phyloP scores from a whole-genome alignment of 2,888 invertebrate genomes.

The Rhaphigaster nebulosa region DNA sequence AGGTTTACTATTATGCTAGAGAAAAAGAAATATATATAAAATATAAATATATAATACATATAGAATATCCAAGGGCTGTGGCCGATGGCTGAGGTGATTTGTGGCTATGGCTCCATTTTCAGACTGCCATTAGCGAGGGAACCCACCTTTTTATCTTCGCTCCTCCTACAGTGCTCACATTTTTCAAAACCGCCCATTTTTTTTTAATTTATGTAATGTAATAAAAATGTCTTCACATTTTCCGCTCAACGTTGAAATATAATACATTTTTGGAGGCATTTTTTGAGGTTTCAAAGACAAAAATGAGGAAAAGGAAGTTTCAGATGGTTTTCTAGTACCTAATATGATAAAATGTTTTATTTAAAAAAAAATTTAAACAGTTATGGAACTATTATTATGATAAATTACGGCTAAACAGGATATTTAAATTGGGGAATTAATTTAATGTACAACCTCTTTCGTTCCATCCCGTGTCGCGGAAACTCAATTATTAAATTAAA shows the following conservation, averaged over 20 bases:
- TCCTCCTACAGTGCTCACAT: not conserved
- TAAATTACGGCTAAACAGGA: too few species aligned
- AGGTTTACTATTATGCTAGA: too few species aligned
- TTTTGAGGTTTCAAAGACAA: not conserved
- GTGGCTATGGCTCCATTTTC: not conserved
- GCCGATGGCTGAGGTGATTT: not conserved
- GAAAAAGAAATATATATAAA: not conserved
- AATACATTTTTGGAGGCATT: not conserved
- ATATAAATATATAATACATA: not conserved
- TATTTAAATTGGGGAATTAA: too few species aligned
- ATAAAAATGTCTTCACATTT: constrained; percentile 23
- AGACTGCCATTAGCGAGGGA: not conserved
- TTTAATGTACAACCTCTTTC: too few species aligned
- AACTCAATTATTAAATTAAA: too few species aligned
- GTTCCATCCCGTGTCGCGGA: too few species aligned
- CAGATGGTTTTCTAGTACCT: not conserved
- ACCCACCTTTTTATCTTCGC: constrained; percentile 11
- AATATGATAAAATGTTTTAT: not conserved
- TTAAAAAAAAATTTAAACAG: too few species aligned
- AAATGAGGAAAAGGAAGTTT: not conserved
- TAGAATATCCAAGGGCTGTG: not conserved
- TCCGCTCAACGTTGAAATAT: not conserved
- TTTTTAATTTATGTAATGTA: constrained; percentile 9
- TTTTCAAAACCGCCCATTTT: constrained; percentile 15
- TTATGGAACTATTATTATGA: too few species aligned